Evolutionary conservation across 2,113 vertebrate genomes (phyloP).

Genomic region (Anguilla japonica): DNA sequence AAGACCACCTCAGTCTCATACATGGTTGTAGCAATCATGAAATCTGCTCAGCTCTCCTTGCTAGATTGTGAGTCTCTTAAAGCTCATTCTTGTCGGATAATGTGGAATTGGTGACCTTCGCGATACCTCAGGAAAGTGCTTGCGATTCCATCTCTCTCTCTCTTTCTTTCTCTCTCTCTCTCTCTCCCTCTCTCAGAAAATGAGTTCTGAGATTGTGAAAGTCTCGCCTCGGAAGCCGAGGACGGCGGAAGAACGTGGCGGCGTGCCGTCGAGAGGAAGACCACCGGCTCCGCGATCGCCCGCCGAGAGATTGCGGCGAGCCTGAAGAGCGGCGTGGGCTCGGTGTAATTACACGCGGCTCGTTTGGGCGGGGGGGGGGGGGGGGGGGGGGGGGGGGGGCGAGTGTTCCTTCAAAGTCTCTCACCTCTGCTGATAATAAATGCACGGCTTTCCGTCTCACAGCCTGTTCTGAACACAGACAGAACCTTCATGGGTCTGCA

Average conservation of each 20-base stretch:
- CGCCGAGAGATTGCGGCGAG: not conserved
- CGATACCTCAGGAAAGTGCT: not conserved
- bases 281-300: not conserved
- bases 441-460: constrained; percentile 22
- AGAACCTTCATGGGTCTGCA: not conserved
- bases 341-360: not conserved
- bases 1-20: not conserved
- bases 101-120: not conserved
- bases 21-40: too few species aligned
- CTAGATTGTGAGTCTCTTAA: not conserved
- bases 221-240: not conserved
- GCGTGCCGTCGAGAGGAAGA: not conserved
- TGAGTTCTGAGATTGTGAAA: not conserved
- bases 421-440: constrained; percentile 23
- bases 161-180: not conserved
- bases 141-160: not conserved
- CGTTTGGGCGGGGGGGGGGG: not conserved
- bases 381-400: not conserved
- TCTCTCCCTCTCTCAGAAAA: not conserved
- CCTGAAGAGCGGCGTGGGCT: constrained; percentile 5
- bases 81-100: not conserved
- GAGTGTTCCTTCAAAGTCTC: not conserved
- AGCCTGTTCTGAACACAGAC: constrained; percentile 18
- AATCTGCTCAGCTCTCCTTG: not conserved
- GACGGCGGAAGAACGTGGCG: not conserved